Evolutionary conservation across 2,888 invertebrate species (phyloP).

Genomic region (Phyllotreta striolata): DNA sequence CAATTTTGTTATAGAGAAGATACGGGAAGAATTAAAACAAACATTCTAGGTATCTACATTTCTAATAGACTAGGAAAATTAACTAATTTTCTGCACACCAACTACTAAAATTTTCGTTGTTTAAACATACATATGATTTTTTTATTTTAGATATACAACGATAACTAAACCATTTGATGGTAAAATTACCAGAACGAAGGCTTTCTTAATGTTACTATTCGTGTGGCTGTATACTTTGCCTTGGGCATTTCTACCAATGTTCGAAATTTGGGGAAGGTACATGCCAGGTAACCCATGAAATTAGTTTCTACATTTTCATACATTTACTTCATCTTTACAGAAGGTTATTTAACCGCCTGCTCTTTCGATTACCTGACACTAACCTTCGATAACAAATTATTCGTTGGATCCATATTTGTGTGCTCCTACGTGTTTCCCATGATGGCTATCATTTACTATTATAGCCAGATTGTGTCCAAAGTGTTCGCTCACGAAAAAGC

Average conservation of each 20-base stretch:
- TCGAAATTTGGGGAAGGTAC: slow-evolving; percentile 85
- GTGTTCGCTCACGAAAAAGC: slow-evolving; percentile 88
- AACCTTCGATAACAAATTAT: slow-evolving; percentile 79
- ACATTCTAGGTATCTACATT: no score
- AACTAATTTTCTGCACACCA: no score
- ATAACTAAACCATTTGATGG: slow-evolving; percentile 86
- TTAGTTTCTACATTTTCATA: neutral
- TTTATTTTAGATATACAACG: slow-evolving; percentile 68
- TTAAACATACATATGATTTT: neutral
- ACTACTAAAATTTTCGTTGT: no score
- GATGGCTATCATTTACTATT: slow-evolving; percentile 80
- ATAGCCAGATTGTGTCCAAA: slow-evolving; percentile 84
- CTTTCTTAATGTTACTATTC: slow-evolving; percentile 74
- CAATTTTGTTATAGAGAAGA: no score
- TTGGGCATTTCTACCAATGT: slow-evolving; percentile 79
- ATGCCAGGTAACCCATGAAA: slow-evolving; percentile 71
- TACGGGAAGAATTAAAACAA: no score
- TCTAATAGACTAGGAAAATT: no score
- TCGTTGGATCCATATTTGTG: slow-evolving; percentile 77
- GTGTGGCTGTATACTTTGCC: slow-evolving; percentile 82
- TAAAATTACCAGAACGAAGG: slow-evolving; percentile 81
- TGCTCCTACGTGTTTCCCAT: slow-evolving; percentile 83
- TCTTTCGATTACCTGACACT: slow-evolving; percentile 83
- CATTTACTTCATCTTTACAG: slow-evolving; percentile 62
- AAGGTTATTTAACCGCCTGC: slow-evolving; percentile 90